phyloP scores from a whole-genome alignment of 1,140 invertebrate species.

The Heterodera carotae region DNA sequence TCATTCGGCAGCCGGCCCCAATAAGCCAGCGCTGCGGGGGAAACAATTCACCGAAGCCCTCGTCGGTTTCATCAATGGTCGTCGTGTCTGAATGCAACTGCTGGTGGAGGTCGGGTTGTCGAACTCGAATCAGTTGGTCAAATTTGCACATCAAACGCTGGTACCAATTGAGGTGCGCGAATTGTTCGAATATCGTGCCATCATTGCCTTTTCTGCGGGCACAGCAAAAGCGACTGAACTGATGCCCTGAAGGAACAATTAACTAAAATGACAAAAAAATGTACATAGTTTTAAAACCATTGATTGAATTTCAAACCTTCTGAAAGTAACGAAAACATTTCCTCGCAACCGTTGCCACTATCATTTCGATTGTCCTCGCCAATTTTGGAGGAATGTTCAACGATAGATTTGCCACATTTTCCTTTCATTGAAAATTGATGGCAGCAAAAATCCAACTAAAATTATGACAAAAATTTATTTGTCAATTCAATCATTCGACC shows the following conservation, averaged over 20 bases:
- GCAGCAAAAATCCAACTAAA: neutral
- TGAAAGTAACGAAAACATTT: neutral
- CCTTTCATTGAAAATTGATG: neutral
- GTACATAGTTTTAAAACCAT: neutral
- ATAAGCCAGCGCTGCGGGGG: neutral
- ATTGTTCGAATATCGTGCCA: neutral
- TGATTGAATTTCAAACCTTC: neutral
- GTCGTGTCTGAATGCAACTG: neutral
- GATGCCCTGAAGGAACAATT: neutral
- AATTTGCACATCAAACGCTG: constrained; percentile 7
- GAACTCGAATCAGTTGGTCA: neutral
- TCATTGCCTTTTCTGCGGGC: neutral
- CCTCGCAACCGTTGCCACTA: neutral
- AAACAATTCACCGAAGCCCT: neutral
- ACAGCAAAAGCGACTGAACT: neutral
- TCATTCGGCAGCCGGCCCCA: constrained; percentile 12
- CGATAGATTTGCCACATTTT: neutral
- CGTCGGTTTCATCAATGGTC: neutral
- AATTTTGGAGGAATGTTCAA: neutral
- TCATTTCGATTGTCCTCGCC: neutral
- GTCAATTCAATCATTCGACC: neutral
- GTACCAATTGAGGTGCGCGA: neutral
- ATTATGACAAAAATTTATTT: neutral
- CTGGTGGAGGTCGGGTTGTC: neutral
- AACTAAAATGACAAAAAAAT: neutral